These are phyloP conservation scores for Drosophila phalerata DNA, from an alignment of 2,888 invertebrate species.

Conservation along the genomic window DNA sequence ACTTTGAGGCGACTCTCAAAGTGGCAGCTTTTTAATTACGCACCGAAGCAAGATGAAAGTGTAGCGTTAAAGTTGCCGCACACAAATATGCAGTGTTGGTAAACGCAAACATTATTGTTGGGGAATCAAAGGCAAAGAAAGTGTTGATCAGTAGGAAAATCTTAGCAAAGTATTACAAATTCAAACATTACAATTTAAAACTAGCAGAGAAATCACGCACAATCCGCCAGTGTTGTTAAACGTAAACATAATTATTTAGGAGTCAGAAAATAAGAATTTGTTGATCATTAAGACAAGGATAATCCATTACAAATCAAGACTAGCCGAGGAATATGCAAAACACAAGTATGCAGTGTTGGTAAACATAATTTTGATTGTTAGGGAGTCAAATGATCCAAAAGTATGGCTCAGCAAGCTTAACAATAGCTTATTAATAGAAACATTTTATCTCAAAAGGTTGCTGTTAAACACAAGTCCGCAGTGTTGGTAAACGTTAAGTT, in stretches of 20 bases:
- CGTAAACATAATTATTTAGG: no score
- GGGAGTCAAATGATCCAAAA: no score
- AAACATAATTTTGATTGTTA: no score
- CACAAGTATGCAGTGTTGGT: no score
- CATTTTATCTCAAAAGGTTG: no score
- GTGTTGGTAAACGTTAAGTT: conserved; percentile 3
- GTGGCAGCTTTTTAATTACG: conserved; percentile 62
- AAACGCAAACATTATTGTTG: not conserved
- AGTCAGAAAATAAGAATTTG: no score
- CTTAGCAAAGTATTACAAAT: not conserved
- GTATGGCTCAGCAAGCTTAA: no score
- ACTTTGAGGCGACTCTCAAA: conserved; percentile 40
- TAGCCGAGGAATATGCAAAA: no score
- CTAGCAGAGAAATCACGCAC: not conserved
- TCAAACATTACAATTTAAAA: not conserved
- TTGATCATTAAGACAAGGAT: no score
- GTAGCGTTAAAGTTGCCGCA: not conserved
- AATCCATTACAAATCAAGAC: no score
- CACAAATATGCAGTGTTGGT: conserved; percentile 13
- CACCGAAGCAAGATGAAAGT: conserved; percentile 30
- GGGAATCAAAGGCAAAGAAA: not conserved
- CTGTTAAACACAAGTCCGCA: not conserved
- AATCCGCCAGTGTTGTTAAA: conserved; percentile 10
- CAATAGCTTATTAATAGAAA: no score
- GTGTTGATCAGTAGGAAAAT: not conserved